Conservation (phyloP, 2,113 vertebrate species). For the pig (Sus scrofa) region DNA sequence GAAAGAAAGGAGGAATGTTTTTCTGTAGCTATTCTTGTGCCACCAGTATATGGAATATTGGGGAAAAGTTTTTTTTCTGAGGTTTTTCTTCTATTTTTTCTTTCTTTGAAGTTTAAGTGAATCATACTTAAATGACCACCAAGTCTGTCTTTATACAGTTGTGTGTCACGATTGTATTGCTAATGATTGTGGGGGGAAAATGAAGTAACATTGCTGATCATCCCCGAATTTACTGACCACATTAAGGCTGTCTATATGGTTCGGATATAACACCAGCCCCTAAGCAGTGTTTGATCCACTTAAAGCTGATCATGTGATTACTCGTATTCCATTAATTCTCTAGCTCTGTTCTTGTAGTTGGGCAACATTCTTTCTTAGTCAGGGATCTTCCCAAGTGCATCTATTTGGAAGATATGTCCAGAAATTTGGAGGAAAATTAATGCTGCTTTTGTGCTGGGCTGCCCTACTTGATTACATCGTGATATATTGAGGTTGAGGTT, state of each 20-base stretch:
- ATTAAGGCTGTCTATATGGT: not conserved
- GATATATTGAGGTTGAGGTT: not conserved
- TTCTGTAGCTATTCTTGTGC: not conserved
- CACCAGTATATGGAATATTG: conserved; percentile 65
- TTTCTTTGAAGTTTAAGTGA: not conserved
- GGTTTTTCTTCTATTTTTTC: not conserved
- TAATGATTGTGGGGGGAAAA: conserved; percentile 25
- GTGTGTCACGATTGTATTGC: not conserved
- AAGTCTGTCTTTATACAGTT: conserved; percentile 42
- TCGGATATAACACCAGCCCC: not conserved
- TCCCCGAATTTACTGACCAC: conserved; percentile 7
- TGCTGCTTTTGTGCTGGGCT: not conserved
- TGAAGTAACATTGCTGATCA: conserved; percentile 39
- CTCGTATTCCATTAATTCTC: not conserved
- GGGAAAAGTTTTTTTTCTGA: not conserved
- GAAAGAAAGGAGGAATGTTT: conserved; percentile 49
- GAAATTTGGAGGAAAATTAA: not conserved
- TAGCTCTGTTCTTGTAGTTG: not conserved
- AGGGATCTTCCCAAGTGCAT: not conserved
- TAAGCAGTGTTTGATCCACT: not conserved
- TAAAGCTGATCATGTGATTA: not conserved
- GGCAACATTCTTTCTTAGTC: not conserved
- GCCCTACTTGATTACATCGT: not conserved
- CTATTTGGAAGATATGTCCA: not conserved
- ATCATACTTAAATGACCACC: not conserved